Percentiles rank a stretch among this genome's conserved stretches.
Conservation (phyloP, 2,113 vertebrate species). For the Gavialis gangeticus region DNA sequence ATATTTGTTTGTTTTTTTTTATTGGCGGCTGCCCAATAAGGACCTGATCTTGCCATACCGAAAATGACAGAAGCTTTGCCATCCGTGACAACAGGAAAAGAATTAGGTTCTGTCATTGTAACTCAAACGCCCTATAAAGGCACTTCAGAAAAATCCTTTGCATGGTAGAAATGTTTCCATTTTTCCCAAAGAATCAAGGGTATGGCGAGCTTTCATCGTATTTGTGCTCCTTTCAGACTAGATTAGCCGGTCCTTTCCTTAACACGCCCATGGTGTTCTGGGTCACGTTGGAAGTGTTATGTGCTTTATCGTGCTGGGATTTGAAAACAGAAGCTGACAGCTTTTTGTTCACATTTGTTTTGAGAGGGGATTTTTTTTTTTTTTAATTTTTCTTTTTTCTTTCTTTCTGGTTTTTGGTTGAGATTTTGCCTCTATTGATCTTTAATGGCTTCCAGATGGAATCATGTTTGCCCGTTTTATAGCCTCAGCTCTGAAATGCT, state of each 20-base stretch:
- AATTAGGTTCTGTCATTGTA: not conserved
- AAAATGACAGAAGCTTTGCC: not conserved
- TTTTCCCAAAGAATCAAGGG: slow-evolving; percentile 63
- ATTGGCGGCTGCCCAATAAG: not conserved
- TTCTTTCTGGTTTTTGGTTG: slow-evolving; percentile 57
- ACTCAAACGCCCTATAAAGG: not conserved
- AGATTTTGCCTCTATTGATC: slow-evolving; percentile 77
- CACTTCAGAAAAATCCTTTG: not conserved
- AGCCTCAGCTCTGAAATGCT: slow-evolving; percentile 61
- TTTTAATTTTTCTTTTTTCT: not conserved
- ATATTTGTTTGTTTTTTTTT: not conserved
- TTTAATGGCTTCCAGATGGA: slow-evolving; percentile 81
- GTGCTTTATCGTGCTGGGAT: slow-evolving; percentile 54
- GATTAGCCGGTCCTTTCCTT: slow-evolving; percentile 59
- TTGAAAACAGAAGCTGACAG: slow-evolving; percentile 72
- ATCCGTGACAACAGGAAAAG: not conserved
- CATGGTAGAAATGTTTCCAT: slow-evolving; percentile 2
- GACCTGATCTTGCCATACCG: not conserved
- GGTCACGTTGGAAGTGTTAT: slow-evolving; percentile 49
- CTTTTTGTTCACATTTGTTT: slow-evolving; percentile 68
- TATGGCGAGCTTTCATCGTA: slow-evolving; percentile 23
- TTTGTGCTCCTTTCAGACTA: slow-evolving; percentile 68
- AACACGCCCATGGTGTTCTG: slow-evolving; percentile 43
- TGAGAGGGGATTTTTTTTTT: slow-evolving; percentile 44
- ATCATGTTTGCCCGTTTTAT: slow-evolving; percentile 71